These are phyloP conservation scores for Oscheius sp. DNA, from an alignment of 2,888 invertebrate genomes.

Conservation along the genomic window DNA sequence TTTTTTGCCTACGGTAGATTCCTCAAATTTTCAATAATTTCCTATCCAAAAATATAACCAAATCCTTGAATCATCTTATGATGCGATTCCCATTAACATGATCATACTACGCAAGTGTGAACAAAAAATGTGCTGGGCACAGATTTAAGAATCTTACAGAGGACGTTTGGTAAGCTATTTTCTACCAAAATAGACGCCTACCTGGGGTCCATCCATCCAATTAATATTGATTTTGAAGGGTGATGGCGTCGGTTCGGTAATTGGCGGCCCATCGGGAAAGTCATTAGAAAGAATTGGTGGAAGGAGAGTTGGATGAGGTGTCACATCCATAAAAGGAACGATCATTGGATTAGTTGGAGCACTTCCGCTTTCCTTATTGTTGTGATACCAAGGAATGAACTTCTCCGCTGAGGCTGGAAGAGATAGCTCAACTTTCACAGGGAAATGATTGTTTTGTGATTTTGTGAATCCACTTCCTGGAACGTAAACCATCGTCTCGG, in stretches of 20 bases:
- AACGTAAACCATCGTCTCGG: conserved; percentile 32
- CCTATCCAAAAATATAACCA: no score
- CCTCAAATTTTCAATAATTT: no score
- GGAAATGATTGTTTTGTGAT: background rate
- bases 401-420: background rate
- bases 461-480: conserved; percentile 16
- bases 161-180: no score
- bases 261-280: background rate
- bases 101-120: no score
- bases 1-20: no score
- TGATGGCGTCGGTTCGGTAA: conserved; percentile 25
- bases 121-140: no score
- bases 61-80: no score
- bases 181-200: conserved; percentile 3
- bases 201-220: conserved; percentile 43
- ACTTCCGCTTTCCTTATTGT: conserved; percentile 7
- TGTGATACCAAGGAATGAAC: conserved; percentile 22
- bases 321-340: conserved; percentile 1
- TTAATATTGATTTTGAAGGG: conserved; percentile 55
- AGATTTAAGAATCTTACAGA: no score
- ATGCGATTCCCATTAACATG: no score
- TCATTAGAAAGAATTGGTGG: background rate
- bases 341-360: conserved; percentile 24
- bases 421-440: background rate
- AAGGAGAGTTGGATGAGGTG: conserved; percentile 14